These are phyloP conservation scores for Luehdorfia chinensis DNA, from an alignment of 1,140 invertebrate species.

Conservation along the genomic window DNA sequence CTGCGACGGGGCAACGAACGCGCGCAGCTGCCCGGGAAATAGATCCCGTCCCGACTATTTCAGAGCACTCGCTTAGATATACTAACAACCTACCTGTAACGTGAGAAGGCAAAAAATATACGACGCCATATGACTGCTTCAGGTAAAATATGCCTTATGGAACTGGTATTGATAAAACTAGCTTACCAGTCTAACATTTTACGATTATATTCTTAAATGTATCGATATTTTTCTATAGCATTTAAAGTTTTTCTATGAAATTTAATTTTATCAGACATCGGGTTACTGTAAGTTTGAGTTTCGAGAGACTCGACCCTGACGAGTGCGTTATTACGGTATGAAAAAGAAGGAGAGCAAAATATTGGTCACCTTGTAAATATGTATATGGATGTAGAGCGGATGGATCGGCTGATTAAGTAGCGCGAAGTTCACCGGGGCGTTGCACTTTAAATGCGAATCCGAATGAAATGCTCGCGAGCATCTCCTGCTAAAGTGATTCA, in stretches of 20 bases:
- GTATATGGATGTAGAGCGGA: conserved; percentile 3
- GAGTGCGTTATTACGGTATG: too few relatives aligned
- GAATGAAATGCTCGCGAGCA: conserved; percentile 42
- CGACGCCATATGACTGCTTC: conserved; percentile 8
- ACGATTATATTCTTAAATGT: too few relatives aligned
- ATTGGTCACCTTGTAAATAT: background rate
- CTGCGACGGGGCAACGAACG: conserved; percentile 70
- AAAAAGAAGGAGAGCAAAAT: too few relatives aligned
- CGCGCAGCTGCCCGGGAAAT: conserved; percentile 71
- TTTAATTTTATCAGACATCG: too few relatives aligned
- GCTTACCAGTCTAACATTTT: background rate
- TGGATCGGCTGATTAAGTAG: conserved; percentile 47
- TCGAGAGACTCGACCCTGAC: too few relatives aligned
- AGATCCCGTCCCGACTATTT: conserved; percentile 74
- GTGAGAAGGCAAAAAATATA: conserved; percentile 36
- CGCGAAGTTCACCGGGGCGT: conserved; percentile 66
- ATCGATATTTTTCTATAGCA: too few relatives aligned
- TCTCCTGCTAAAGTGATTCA: conserved; percentile 72
- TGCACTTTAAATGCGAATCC: conserved; percentile 61
- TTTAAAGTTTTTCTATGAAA: too few relatives aligned
- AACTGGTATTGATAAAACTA: conserved; percentile 3
- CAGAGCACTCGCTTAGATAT: conserved; percentile 62
- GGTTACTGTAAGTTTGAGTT: too few relatives aligned
- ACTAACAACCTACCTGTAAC: conserved; percentile 51
- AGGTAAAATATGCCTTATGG: conserved; percentile 14